A percentile compares a stretch with the other conserved stretches of the same genome.
Evolutionary conservation across 2,888 invertebrate species (phyloP).

Genomic region (Drosophila kambysellisi): DNA sequence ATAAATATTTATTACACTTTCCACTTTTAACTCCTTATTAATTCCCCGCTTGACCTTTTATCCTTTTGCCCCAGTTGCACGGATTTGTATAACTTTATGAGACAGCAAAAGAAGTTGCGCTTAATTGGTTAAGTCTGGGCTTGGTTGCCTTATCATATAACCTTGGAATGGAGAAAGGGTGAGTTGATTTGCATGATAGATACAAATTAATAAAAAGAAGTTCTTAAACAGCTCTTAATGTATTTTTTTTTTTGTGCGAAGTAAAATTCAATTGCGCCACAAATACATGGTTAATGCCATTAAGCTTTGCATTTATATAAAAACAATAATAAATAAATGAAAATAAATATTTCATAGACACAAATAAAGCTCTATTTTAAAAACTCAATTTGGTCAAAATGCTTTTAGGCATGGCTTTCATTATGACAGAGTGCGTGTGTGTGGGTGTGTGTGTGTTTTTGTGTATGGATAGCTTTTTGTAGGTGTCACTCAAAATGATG

Average conservation of each 20-base stretch:
- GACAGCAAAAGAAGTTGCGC: neutral
- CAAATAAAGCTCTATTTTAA: neutral
- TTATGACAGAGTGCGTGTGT: neutral
- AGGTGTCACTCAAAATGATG: conserved; percentile 19
- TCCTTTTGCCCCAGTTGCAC: neutral
- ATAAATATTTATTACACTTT: conserved; percentile 31
- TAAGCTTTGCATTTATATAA: neutral
- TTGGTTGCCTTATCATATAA: conserved; percentile 19
- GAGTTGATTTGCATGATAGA: neutral
- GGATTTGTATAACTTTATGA: conserved; percentile 5
- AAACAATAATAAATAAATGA: neutral
- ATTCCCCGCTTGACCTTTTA: conserved; percentile 38
- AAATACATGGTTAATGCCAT: neutral
- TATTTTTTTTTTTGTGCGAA: neutral
- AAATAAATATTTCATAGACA: neutral
- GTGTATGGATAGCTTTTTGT: conserved; percentile 4
- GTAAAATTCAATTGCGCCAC: neutral
- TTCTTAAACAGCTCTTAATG: neutral
- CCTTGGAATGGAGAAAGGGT: neutral
- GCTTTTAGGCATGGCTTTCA: conserved; percentile 28
- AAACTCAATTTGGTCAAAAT: conserved; percentile 13
- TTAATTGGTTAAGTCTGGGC: conserved; percentile 16
- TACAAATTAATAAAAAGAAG: neutral
- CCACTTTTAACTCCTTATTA: conserved; percentile 21
- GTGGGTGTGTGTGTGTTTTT: neutral